Base-by-base conservation (phyloP, 2,113 vertebrate genomes). In the Baryphthengus martii region DNA sequence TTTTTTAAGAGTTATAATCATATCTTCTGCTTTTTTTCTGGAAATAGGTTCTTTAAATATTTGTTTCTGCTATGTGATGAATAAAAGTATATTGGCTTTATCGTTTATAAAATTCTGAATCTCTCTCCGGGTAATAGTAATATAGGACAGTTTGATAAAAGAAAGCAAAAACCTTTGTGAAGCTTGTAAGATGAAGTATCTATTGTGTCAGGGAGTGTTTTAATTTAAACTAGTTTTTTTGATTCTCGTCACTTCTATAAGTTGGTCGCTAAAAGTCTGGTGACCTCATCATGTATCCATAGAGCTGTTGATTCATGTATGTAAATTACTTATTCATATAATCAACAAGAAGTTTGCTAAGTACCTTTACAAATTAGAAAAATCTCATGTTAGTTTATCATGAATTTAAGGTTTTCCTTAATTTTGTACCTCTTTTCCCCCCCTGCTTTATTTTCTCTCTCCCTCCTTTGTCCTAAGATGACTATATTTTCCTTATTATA, bases 241-340 rank as follows among this genome's bases (percentile, higher is more conserved):
- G 25, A 84, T 75, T 85, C 33, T 61, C 70, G 8, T 81, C 23
- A 23, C 11, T 94, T 63, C n/a, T 31, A 14, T 83, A 80, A 90
- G 76, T 67, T 62, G 56, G 55, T 91, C 61, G 56, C 49, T 89
- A 85, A 85, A 95, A 89, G 59, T 91, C 62, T 79, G 33, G 8
- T 88, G 58, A 92, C 76, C 79, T 55, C 67, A 74, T 82, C 42
- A 49, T 59, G 33, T 73, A 21, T 65, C 93, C 33, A 80, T 40
- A 58, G 28, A 92, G 24, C 33, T 80, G 35, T 77, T 78, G 68
- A 81, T 61, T 15, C 49, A 52, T 74, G 11, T 28, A 90, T 78
- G 42, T 61, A 94, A 95, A 93, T 78, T 77, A 55, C 33, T 77
- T 75, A 70, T 52, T 77, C 81, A 85, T 83, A 90, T 89, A 40